phyloP scores from a whole-genome alignment of 1,140 invertebrate species.

The Aphis craccivora region DNA sequence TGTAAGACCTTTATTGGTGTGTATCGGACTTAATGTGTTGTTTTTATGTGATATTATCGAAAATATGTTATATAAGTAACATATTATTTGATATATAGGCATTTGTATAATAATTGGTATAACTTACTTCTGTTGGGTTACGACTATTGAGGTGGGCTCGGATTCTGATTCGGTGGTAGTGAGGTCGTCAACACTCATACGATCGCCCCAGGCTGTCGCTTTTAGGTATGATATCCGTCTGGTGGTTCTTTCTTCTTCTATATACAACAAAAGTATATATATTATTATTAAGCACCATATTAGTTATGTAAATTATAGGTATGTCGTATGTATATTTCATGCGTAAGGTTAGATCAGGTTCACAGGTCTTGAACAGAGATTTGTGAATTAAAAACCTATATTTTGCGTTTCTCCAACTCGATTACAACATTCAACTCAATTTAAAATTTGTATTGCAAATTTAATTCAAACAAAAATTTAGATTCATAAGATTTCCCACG shows the following conservation, averaged over 20 bases:
- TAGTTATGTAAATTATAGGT: neutral
- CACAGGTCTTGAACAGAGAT: neutral
- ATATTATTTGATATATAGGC: neutral
- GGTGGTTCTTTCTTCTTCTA: slow-evolving; percentile 83
- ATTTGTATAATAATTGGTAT: neutral
- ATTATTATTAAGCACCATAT: neutral
- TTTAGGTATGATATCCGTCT: slow-evolving; percentile 89
- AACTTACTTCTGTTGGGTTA: slow-evolving; percentile 39
- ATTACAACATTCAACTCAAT: neutral
- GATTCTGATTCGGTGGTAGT: slow-evolving; percentile 71
- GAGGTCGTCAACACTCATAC: slow-evolving; percentile 67
- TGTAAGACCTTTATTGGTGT: neutral
- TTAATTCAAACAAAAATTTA: neutral
- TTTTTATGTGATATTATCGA: neutral
- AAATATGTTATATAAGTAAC: neutral
- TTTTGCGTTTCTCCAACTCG: neutral
- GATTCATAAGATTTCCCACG: neutral
- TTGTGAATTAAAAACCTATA: neutral
- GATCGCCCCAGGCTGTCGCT: slow-evolving; percentile 77
- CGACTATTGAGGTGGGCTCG: slow-evolving; percentile 61
- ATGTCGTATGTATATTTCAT: neutral
- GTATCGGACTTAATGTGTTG: neutral
- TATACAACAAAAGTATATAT: neutral
- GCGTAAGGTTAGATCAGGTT: neutral
- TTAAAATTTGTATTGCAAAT: neutral